Conservation (phyloP, 1,140 invertebrate species). For the Macrobrachium rosenbergii region DNA sequence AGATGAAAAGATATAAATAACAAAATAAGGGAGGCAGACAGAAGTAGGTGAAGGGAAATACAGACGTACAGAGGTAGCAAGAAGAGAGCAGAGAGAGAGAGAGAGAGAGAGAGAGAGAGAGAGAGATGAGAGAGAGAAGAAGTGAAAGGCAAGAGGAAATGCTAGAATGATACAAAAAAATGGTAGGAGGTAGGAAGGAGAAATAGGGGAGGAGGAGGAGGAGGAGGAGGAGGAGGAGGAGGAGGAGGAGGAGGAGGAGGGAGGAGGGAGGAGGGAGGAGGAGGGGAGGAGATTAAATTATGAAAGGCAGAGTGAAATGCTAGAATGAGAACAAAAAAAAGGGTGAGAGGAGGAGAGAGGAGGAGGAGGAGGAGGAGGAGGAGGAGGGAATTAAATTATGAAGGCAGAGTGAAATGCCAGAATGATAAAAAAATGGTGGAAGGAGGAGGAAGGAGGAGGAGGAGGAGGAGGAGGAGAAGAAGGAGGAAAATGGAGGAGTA, state of each 20-base stretch:
- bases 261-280: constrained; percentile 2
- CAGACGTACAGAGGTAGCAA: not conserved
- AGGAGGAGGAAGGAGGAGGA: not conserved
- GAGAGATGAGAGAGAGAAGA: not conserved
- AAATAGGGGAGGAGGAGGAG: not conserved
- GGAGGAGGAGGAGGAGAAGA: constrained; percentile 16
- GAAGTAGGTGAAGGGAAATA: too few relatives aligned
- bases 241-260: not conserved
- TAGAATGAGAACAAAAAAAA: not conserved
- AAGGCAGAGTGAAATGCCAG: not conserved
- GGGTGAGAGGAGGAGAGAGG: not conserved
- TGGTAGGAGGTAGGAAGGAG: too few relatives aligned
- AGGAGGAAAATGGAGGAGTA: not conserved
- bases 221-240: constrained; percentile 4
- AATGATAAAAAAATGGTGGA: not conserved
- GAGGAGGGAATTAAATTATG: too few relatives aligned
- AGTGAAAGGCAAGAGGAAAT: not conserved
- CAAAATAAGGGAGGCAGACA: too few relatives aligned
- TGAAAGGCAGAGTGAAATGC: not conserved
- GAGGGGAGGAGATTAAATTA: too few relatives aligned
- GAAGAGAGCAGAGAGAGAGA: not conserved
- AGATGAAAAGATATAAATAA: not conserved
- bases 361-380: too few relatives aligned
- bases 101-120: too few relatives aligned
- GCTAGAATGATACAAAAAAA: not conserved